Conservation (phyloP, 2,797 vertebrate species). For the Tiaroga cobitis region DNA sequence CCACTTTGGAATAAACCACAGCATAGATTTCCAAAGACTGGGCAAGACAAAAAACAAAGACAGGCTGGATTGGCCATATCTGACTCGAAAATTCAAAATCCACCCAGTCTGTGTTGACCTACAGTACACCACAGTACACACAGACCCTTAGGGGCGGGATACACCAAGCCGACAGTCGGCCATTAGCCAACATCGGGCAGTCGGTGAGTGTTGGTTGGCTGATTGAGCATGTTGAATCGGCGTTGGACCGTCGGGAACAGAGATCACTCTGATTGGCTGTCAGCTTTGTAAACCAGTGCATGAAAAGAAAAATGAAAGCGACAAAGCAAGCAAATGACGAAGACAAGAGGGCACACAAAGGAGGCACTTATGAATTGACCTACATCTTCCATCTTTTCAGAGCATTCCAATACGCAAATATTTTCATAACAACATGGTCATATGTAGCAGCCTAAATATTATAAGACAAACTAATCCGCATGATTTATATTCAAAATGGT, state of each 20-base stretch:
- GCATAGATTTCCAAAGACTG: conserved; percentile 2
- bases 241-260: not conserved
- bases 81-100: conserved; percentile 1
- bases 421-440: not conserved
- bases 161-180: not conserved
- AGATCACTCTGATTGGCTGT: not conserved
- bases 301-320: not conserved
- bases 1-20: conserved; percentile 36
- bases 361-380: not conserved
- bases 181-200: not conserved
- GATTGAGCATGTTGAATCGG: not conserved
- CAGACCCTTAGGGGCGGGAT: not conserved
- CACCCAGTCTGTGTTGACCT: conserved; percentile 3
- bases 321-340: not conserved
- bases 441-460: not conserved
- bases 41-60: not conserved
- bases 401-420: not conserved
- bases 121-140: not conserved
- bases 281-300: not conserved
- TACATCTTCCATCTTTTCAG: not conserved
- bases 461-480: not conserved
- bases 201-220: not conserved
- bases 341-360: not conserved
- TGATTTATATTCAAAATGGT: not conserved
- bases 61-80: not conserved